Evolutionary conservation across 2,888 invertebrate genomes (phyloP).

Genomic region (Lottia scabra): DNA sequence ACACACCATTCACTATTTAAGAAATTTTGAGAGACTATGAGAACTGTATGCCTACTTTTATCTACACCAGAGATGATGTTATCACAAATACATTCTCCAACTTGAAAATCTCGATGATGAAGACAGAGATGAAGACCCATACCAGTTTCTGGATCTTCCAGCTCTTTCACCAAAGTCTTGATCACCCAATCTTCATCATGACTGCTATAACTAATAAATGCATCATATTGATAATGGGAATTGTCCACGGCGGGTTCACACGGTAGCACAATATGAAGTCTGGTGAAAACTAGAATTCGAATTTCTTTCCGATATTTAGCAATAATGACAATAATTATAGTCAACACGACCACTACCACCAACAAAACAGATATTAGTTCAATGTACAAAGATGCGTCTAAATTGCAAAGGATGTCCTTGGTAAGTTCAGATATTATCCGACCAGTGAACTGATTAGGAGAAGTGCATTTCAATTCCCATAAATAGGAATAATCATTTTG

Average conservation of each 20-base stretch:
- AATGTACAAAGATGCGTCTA: conserved; percentile 22
- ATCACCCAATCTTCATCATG: conserved; percentile 85
- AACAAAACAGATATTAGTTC: conserved; percentile 33
- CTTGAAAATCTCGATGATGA: conserved; percentile 52
- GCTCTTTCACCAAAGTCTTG: conserved; percentile 82
- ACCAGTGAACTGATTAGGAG: conserved; percentile 32
- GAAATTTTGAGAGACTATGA: conserved; percentile 89
- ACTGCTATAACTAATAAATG: conserved; percentile 87
- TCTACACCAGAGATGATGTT: conserved; percentile 89
- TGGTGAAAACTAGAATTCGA: conserved; percentile 41
- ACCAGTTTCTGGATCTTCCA: conserved; percentile 83
- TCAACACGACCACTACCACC: conserved; percentile 26
- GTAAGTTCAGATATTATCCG: conserved; percentile 25
- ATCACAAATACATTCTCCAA: conserved; percentile 77
- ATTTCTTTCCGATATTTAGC: conserved; percentile 44
- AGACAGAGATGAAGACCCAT: conserved; percentile 70
- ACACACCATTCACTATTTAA: conserved; percentile 92
- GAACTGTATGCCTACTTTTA: conserved; percentile 85
- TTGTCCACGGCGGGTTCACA: conserved; percentile 28
- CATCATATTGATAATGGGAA: conserved; percentile 77
- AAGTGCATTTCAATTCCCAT: conserved; percentile 33
- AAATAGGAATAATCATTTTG: conserved; percentile 32
- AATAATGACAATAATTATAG: conserved; percentile 30
- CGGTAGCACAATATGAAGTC: conserved; percentile 35
- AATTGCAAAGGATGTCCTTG: conserved; percentile 32